phyloP scores from a whole-genome alignment of 2,797 vertebrate genomes.

The Acanthopagrus latus region DNA sequence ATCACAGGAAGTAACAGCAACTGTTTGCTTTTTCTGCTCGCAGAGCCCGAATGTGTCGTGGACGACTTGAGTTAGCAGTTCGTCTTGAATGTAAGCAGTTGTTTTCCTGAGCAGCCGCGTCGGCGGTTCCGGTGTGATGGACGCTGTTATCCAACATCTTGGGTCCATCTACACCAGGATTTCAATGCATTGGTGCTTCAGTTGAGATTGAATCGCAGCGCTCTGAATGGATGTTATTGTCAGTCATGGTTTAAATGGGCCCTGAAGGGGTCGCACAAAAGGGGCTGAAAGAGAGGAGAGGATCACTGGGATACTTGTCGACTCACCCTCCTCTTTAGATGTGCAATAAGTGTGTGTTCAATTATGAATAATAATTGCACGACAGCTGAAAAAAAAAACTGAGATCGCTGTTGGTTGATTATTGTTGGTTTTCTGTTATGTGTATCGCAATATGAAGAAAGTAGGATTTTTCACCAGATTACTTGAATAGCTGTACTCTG shows the following conservation, averaged over 20 bases:
- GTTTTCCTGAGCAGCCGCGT: conserved; percentile 30
- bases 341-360: neutral
- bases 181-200: neutral
- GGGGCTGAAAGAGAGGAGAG: neutral
- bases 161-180: conserved; percentile 13
- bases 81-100: conserved; percentile 37
- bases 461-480: no score
- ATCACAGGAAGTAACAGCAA: conserved; percentile 40
- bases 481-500: no score
- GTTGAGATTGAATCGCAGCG: conserved; percentile 9
- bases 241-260: conserved; percentile 1
- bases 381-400: no score
- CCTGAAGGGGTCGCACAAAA: neutral
- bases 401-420: no score
- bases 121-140: conserved; percentile 9
- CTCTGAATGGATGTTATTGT: neutral
- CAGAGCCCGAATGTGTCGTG: conserved; percentile 16
- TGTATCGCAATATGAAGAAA: no score
- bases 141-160: neutral
- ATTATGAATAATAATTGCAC: no score
- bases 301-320: neutral
- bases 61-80: conserved; percentile 41
- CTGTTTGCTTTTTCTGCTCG: conserved; percentile 50
- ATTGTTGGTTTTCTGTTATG: no score
- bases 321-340: neutral